A percentile compares a stretch with the other conserved stretches of the same genome.
These are phyloP conservation scores for Coregonus clupeaformis DNA, from an alignment of 2,113 vertebrate species.

Conservation along the genomic window DNA sequence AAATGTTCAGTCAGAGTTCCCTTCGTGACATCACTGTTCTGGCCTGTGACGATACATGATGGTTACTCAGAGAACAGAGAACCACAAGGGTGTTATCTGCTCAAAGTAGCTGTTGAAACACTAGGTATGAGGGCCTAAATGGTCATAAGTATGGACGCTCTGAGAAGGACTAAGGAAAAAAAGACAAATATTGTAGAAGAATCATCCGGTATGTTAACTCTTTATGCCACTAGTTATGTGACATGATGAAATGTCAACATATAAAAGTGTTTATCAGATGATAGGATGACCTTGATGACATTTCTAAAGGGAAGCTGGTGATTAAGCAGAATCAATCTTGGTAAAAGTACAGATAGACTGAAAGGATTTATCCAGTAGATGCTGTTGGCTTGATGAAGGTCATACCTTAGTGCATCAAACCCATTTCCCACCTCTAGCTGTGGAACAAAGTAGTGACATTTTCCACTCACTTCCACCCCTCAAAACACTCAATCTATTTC, in stretches of 20 bases:
- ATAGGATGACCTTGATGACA: too few relatives aligned
- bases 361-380: not conserved
- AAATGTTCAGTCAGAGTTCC: not conserved
- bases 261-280: too few relatives aligned
- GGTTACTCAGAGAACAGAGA: too few relatives aligned
- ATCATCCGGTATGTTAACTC: too few relatives aligned
- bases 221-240: too few relatives aligned
- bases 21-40: conserved; percentile 17
- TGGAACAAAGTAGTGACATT: not conserved
- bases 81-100: not conserved
- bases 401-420: not conserved
- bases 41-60: not conserved
- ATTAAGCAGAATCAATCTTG: too few relatives aligned
- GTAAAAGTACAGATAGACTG: not conserved
- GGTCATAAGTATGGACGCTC: too few relatives aligned
- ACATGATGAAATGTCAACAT: too few relatives aligned
- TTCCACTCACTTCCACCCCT: not conserved
- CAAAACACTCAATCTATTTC: not conserved
- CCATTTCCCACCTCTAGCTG: not conserved
- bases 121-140: too few relatives aligned
- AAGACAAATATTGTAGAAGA: not conserved
- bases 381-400: not conserved
- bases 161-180: not conserved
- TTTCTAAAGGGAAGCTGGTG: too few relatives aligned
- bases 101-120: not conserved